Percentiles rank a stretch among this genome's conserved stretches.
Evolutionary conservation across 2,888 invertebrate species (phyloP).

Genomic region (Gastrophysa polygoni): DNA sequence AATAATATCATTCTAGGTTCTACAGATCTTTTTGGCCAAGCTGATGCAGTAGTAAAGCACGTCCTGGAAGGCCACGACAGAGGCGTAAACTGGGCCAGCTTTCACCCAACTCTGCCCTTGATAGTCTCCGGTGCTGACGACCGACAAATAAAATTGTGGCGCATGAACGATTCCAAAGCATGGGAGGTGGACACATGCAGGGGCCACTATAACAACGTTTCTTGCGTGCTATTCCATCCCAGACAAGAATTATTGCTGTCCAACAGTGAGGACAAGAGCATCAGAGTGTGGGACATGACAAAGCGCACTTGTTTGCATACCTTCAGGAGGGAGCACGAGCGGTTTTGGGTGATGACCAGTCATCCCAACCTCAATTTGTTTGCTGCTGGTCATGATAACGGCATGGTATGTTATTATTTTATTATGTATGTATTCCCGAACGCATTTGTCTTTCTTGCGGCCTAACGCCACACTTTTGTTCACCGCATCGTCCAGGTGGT

Average conservation of each 20-base stretch:
- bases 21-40: conserved; percentile 95
- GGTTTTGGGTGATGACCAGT: conserved; percentile 96
- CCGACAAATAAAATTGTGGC: conserved; percentile 95
- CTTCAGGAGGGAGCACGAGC: conserved; percentile 92
- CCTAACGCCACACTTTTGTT: not conserved
- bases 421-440: not conserved
- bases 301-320: conserved; percentile 91
- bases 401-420: conserved; percentile 67
- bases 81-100: conserved; percentile 98
- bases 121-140: conserved; percentile 97
- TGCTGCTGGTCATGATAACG: conserved; percentile 99
- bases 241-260: conserved; percentile 95
- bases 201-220: conserved; percentile 99
- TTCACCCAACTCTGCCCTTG: conserved; percentile 89
- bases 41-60: conserved; percentile 91
- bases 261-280: conserved; percentile 97
- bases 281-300: conserved; percentile 98
- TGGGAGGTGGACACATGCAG: conserved; percentile 99
- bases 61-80: conserved; percentile 93
- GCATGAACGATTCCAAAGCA: conserved; percentile 98
- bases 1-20: conserved; percentile 58
- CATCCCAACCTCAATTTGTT: conserved; percentile 96
- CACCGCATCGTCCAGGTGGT: conserved; percentile 60
- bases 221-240: conserved; percentile 96
- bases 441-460: not conserved